Evolutionary conservation across 1,140 invertebrate species (phyloP), one percentile per base, ranked within the genome.

Genomic region (Drosophila sulfurigaster): DNA sequence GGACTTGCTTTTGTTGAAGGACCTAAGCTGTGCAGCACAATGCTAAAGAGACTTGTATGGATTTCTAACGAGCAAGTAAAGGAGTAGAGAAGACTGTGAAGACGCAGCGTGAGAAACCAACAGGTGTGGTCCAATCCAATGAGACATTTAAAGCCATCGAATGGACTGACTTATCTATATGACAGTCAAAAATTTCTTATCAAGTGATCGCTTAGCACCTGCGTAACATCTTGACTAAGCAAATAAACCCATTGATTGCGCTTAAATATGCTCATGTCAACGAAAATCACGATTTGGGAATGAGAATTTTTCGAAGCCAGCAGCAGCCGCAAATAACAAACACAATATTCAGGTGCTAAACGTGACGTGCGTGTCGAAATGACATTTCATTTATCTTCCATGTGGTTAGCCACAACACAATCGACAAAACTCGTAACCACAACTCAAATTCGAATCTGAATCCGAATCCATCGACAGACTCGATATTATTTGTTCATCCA

Each of bases 261-360:
- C 79, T 87, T 87, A 88, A 87, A 88, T 88, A 80, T 83, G 77
- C 64, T 64, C 85, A 59, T 80, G 78, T 88, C 83, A 88, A 83
- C 60, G 57, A 72, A 88, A 88, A 88, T 88, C 83, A 88, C 83
- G 83, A 89, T 4, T 32, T 25, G 35, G 6, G 46, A 35, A 49
- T 63, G 52, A 43, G 66, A 62, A 56, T 49, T 60, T 13, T 51
- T 30, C 16, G 49, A 48, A 25, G 43, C 60, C 64, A 60, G 57
- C 75, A 48, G 52, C 51, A 45, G 46, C 51, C 35, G 56, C 35
- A 41, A 72, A 63, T 30, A 38, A 58, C 68, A 79, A 64, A 73
- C 43, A 62, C 20, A 25, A 25, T 73, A 85, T 81, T 85, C 68
- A 83, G 81, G 78, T 85, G 78, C 65, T 67, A 64, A 69, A 67